Base-by-base conservation (phyloP, 1,140 invertebrate species). In the Cylas formicarius region DNA sequence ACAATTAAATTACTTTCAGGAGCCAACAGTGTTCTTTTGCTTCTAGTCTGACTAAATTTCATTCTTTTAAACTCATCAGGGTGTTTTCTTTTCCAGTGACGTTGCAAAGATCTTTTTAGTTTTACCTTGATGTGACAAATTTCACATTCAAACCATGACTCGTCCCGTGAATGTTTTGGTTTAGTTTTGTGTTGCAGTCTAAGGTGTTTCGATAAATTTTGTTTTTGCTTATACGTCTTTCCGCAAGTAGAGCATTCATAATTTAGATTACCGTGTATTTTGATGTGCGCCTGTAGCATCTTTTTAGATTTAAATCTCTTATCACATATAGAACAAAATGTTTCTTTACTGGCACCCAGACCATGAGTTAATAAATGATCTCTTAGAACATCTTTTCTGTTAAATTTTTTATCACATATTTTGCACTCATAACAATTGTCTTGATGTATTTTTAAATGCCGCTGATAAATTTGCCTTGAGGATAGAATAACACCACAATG, bases 51-150 rank as follows among this genome's bases (percentile, higher is more conserved):
- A 24, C 5, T 17, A 18, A 7, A 17, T 21, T 23, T 45, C 23
- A 8, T 38, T 19, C 28, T 26, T 38, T 17, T 40, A 32, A 52
- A 51, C 7, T 55, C 22, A 26, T 41, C 53, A 3, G 48, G 42
- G 55, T 66, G 63, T 17, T 47, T 50, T 38, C 48, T 51, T 31
- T 51, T 57, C 7, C 66, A 44, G 46, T 67, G 65, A 17, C 63
- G 48, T 11, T 50, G 36, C 7, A 66, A 38, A 7, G 66, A 67
- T 46, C 55, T 58, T 11, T 55, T 49, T 17, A 62, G 47, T 50
- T 66, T 61, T 6, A 67, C 50, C 28, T 52, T 47, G 7, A 46
- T 55, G 7, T 51, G 23, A 44, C 63, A 66, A 27, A 59, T 46
- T 16, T 56, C 57, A 52, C 66, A 48, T 31, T 48, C 39, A 24